Conservation (phyloP, 1,140 invertebrate species). For the Drosophila kanapiae region DNA sequence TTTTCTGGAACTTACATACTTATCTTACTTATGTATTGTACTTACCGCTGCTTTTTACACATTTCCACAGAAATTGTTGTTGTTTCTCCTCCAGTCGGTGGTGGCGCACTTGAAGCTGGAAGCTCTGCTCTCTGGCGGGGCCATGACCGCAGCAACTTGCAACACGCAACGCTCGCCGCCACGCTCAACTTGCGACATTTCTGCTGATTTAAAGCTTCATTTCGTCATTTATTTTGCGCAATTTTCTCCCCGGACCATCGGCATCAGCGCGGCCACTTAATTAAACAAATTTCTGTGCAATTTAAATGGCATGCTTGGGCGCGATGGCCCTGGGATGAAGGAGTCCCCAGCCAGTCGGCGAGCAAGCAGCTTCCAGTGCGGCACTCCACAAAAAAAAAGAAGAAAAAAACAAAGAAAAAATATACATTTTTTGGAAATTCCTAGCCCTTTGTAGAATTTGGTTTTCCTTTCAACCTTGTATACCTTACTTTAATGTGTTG, state of each 20-base stretch:
- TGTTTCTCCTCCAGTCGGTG: constrained; percentile 64
- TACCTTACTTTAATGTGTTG: constrained; percentile 72
- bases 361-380: constrained; percentile 61
- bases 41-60: constrained; percentile 70
- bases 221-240: constrained; percentile 68
- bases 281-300: constrained; percentile 78
- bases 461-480: constrained; percentile 35
- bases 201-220: constrained; percentile 63
- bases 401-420: background rate
- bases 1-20: constrained; percentile 59
- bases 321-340: constrained; percentile 26
- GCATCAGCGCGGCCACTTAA: constrained; percentile 67
- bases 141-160: constrained; percentile 32
- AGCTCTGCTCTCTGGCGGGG: constrained; percentile 16
- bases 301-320: constrained; percentile 70
- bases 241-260: constrained; percentile 62
- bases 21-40: constrained; percentile 65
- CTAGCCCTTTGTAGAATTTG: constrained; percentile 59
- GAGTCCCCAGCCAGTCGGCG: constrained; percentile 24
- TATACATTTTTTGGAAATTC: constrained; percentile 37
- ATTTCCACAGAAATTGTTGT: constrained; percentile 83
- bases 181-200: constrained; percentile 49
- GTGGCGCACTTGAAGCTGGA: constrained; percentile 66
- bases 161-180: constrained; percentile 28
- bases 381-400: constrained; percentile 37